A percentile compares a stretch with the other conserved stretches of the same genome.
Evolutionary conservation across 23 tunicate species (phyloP).

Genomic region (Oikopleura dioica): DNA sequence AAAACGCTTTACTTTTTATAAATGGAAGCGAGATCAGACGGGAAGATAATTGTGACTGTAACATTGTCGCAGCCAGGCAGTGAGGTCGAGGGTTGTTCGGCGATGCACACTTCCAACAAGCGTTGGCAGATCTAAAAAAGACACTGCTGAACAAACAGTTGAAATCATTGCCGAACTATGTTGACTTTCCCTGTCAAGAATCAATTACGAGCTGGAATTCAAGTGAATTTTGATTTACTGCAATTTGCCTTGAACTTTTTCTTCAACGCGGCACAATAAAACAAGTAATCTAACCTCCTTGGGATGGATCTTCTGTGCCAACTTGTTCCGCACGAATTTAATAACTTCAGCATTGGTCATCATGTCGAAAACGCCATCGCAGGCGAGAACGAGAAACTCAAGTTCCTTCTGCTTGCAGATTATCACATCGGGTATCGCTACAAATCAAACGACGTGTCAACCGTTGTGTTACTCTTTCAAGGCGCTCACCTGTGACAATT

Average conservation of each 20-base stretch:
- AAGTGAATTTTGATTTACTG: no score
- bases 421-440: conserved; percentile 26
- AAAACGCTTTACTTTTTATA: neutral
- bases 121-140: conserved; percentile 65
- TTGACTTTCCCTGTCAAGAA: no score
- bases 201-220: no score
- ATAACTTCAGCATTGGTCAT: conserved; percentile 67
- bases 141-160: no score
- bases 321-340: conserved; percentile 43
- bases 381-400: conserved; percentile 77
- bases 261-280: no score
- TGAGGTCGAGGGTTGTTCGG: conserved; percentile 39
- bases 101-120: conserved; percentile 48
- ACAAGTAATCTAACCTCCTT: neutral
- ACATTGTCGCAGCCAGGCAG: conserved; percentile 83
- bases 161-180: no score
- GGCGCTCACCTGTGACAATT: conserved; percentile 54
- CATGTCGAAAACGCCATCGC: conserved; percentile 89
- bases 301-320: neutral
- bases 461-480: neutral
- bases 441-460: neutral
- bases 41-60: conserved; percentile 37
- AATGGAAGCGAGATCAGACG: neutral
- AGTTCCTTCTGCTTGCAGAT: conserved; percentile 59
- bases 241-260: no score